Evolutionary conservation across 2,797 vertebrate species (phyloP).

Genomic region (Pseudochirops corinnae): DNA sequence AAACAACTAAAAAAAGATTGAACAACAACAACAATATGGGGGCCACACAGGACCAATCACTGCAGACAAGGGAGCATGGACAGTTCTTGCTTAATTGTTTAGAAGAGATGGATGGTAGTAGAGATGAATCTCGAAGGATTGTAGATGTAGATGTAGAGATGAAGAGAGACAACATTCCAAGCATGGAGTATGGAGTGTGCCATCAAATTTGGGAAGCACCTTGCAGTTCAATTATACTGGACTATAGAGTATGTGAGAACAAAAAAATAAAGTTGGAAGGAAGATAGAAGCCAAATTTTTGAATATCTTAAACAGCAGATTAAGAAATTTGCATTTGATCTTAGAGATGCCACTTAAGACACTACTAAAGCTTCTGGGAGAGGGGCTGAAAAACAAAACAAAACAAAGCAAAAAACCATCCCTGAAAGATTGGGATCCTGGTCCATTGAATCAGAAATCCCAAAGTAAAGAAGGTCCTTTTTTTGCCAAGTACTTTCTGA

Average conservation of each 20-base stretch:
- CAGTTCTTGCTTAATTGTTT: not conserved
- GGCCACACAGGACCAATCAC: not conserved
- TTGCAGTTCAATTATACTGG: not conserved
- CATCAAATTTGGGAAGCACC: not conserved
- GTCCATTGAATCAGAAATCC: constrained; percentile 25
- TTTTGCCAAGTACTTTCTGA: not conserved
- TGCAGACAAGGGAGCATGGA: not conserved
- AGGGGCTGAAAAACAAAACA: not conserved
- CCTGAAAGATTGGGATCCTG: not conserved
- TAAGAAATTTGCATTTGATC: not conserved
- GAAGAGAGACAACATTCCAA: not conserved
- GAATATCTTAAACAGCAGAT: not conserved
- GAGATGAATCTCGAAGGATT: not conserved
- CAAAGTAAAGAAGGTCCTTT: constrained; percentile 2
- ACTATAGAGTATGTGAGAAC: not conserved
- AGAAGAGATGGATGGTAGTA: not conserved
- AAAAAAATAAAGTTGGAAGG: not conserved
- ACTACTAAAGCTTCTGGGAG: not conserved
- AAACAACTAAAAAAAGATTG: not conserved
- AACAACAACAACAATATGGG: not conserved
- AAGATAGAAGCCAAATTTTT: not conserved
- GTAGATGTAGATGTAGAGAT: not conserved
- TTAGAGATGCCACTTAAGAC: not conserved
- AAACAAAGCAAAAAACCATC: constrained; percentile 25
- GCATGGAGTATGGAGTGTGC: not conserved